These are phyloP conservation scores for Netelia melanura DNA, from an alignment of 2,888 invertebrate species.

Conservation along the genomic window DNA sequence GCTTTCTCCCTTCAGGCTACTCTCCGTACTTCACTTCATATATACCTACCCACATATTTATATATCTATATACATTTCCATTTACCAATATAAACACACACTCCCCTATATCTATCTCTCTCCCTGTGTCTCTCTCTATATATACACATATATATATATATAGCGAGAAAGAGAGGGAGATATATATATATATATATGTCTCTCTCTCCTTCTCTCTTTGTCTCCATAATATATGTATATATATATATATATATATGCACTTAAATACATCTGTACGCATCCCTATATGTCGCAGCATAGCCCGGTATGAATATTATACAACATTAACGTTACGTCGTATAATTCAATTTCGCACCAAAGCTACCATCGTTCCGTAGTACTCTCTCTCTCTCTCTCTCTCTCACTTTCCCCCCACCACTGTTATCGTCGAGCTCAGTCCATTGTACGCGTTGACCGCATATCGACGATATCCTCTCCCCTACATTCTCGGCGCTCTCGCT, in stretches of 20 bases:
- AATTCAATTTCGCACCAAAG: conserved; percentile 73
- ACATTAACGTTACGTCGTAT: conserved; percentile 71
- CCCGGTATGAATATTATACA: conserved; percentile 62
- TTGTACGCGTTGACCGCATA: conserved; percentile 57
- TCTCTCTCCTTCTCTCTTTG: background rate
- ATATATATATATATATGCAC: background rate
- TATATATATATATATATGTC: background rate
- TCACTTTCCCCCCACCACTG: background rate
- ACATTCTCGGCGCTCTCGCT: background rate
- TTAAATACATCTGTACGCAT: conserved; percentile 14
- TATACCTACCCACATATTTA: background rate
- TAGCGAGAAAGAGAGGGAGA: too few species aligned
- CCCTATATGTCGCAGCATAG: conserved; percentile 50
- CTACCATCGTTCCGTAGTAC: conserved; percentile 59
- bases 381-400: conserved; percentile 27
- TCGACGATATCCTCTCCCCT: background rate
- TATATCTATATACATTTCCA: conserved; percentile 1
- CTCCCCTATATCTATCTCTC: too few species aligned
- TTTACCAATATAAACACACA: too few species aligned
- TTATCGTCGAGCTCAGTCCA: conserved; percentile 55
- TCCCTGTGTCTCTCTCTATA: too few species aligned
- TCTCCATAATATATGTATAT: background rate
- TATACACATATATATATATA: conserved; percentile 7
- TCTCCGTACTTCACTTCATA: conserved; percentile 20
- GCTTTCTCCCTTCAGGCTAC: conserved; percentile 50